These are phyloP conservation scores for Nomada ruficornis DNA, from an alignment of 2,888 invertebrate genomes.

Conservation along the genomic window DNA sequence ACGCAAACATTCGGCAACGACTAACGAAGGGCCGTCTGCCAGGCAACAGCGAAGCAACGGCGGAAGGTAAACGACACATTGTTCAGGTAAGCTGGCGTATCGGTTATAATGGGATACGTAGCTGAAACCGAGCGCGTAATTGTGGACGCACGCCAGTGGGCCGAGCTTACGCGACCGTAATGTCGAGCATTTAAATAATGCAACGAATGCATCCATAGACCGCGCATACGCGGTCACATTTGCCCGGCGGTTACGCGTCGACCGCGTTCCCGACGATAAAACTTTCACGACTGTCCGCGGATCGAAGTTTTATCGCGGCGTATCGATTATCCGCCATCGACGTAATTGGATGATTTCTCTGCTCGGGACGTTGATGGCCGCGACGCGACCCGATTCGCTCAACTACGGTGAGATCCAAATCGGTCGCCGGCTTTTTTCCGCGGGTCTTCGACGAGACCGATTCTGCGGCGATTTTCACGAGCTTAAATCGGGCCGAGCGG, in stretches of 20 bases:
- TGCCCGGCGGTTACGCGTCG: conserved; percentile 49
- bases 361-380: conserved; percentile 47
- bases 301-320: conserved; percentile 62
- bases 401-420: conserved; percentile 31
- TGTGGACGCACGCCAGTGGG: conserved; percentile 40
- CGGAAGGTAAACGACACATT: conserved; percentile 55
- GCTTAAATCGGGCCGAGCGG: conserved; percentile 39
- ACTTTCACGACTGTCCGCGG: conserved; percentile 57
- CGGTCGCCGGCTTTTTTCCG: neutral
- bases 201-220: conserved; percentile 48
- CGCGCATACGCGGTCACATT: conserved; percentile 37
- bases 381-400: neutral
- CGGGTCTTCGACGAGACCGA: neutral
- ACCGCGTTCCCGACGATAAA: conserved; percentile 57
- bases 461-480: conserved; percentile 9
- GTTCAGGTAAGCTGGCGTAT: conserved; percentile 19
- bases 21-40: conserved; percentile 27
- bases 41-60: conserved; percentile 4
- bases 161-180: conserved; percentile 38
- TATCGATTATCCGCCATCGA: conserved; percentile 52
- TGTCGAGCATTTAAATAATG: conserved; percentile 67
- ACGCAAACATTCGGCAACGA: neutral
- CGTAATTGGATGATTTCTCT: conserved; percentile 58
- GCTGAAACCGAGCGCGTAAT: neutral
- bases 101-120: neutral